A percentile compares a stretch with the other conserved stretches of the same genome.
phyloP scores from a whole-genome alignment of 1,140 invertebrate species.

The Colletes gigas region DNA sequence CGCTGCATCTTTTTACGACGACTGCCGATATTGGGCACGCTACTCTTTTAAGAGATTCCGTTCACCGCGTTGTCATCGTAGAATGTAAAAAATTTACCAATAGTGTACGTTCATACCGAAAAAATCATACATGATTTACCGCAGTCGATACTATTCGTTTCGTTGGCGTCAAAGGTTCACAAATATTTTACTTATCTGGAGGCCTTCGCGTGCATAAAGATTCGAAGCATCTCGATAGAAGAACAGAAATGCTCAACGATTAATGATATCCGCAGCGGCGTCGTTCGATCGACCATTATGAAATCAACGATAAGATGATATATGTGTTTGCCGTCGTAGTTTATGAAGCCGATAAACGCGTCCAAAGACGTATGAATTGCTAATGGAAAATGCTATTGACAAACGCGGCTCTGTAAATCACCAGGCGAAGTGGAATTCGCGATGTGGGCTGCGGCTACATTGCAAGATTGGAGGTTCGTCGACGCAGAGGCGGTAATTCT shows the following conservation, averaged over 20 bases:
- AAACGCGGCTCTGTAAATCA: constrained; percentile 61
- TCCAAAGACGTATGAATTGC: constrained; percentile 61
- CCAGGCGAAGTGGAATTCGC: constrained; percentile 36
- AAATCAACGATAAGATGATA: constrained; percentile 65
- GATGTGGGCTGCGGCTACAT: constrained; percentile 37
- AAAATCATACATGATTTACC: too few relatives aligned
- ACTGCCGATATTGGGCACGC: too few relatives aligned
- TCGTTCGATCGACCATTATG: constrained; percentile 48
- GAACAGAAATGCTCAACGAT: constrained; percentile 4
- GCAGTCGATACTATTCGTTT: too few relatives aligned
- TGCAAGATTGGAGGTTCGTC: constrained; percentile 33
- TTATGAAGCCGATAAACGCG: constrained; percentile 66
- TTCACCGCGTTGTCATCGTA: too few relatives aligned
- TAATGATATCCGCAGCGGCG: constrained; percentile 11
- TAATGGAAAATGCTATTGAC: constrained; percentile 64
- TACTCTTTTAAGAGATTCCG: too few relatives aligned
- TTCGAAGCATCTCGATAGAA: neutral
- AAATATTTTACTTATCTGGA: too few relatives aligned
- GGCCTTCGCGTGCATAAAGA: too few relatives aligned
- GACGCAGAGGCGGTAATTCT: constrained; percentile 21
- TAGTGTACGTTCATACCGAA: too few relatives aligned
- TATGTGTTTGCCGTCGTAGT: constrained; percentile 61
- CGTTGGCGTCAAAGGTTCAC: too few relatives aligned
- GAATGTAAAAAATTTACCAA: too few relatives aligned
- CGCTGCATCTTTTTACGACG: too few relatives aligned